These are phyloP conservation scores for Brachionus calyciflorus DNA, from an alignment of 1,140 invertebrate genomes.

Conservation along the genomic window DNA sequence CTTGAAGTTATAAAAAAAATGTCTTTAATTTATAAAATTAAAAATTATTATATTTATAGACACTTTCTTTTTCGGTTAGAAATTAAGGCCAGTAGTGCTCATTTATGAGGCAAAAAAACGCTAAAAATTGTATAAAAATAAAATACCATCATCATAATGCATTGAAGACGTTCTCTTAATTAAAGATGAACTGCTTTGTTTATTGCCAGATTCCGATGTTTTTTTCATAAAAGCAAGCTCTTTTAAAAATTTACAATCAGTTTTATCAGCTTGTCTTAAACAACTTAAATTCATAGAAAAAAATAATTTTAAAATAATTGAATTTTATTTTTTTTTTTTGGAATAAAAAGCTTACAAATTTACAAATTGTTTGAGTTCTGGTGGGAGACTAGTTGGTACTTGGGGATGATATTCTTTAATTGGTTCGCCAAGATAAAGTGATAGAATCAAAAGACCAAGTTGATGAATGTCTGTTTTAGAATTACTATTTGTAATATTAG, in stretches of 20 bases:
- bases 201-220: background rate
- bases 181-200: background rate
- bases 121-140: background rate
- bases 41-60: no score
- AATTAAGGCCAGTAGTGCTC: no score
- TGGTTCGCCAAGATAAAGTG: constrained; percentile 51
- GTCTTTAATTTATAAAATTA: no score
- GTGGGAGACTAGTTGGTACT: constrained; percentile 62
- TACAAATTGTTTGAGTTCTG: constrained; percentile 71
- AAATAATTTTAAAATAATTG: no score
- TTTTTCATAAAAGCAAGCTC: constrained; percentile 25
- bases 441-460: constrained; percentile 56
- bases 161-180: constrained; percentile 4
- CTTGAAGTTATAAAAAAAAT: no score
- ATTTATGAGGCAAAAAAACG: no score
- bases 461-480: constrained; percentile 53
- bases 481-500: constrained; percentile 47
- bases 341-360: constrained; percentile 62
- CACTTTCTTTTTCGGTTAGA: no score
- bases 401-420: constrained; percentile 56
- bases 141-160: constrained; percentile 22
- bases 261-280: constrained; percentile 21
- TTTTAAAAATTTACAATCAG: constrained; percentile 25
- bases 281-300: background rate
- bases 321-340: background rate